Conservation (phyloP, 2,113 vertebrate genomes). For the Spea bombifrons region DNA sequence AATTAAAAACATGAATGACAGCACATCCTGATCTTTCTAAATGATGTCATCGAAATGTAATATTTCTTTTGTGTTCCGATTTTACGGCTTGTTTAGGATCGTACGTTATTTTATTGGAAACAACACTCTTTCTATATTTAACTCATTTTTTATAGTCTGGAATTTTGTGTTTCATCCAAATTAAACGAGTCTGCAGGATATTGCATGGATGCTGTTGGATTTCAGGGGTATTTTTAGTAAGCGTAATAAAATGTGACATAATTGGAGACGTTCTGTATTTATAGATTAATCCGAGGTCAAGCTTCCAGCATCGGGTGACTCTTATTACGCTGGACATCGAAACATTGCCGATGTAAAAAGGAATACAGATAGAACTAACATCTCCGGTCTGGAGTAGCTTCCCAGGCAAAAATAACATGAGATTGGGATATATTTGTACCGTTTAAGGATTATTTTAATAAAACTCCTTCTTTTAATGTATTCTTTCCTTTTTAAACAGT, state of each 20-base stretch:
- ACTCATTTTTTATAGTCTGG: constrained; percentile 3
- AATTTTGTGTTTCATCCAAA: constrained; percentile 35
- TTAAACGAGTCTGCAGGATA: constrained; percentile 30
- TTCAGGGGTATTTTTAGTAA: constrained; percentile 24
- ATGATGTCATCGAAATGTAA: constrained; percentile 23
- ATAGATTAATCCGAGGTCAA: constrained; percentile 11
- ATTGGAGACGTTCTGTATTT: constrained; percentile 10
- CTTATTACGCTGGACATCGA: not conserved
- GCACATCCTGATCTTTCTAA: not conserved
- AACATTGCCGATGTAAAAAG: constrained; percentile 1
- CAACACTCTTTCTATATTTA: constrained; percentile 34
- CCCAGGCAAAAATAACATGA: no score
- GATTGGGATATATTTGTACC: no score
- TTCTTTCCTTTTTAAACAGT: no score
- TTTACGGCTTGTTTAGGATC: constrained; percentile 6
- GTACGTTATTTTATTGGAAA: constrained; percentile 22
- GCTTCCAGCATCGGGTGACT: not conserved
- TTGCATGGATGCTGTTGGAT: not conserved
- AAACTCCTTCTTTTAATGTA: no score
- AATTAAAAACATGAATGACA: not conserved
- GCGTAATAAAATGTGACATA: constrained; percentile 27
- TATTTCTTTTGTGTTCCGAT: not conserved
- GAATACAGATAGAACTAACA: not conserved
- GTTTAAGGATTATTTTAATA: no score
- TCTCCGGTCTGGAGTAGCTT: not conserved